Base-by-base conservation (phyloP, 1,140 invertebrate species). In the Drusus annulatus region DNA sequence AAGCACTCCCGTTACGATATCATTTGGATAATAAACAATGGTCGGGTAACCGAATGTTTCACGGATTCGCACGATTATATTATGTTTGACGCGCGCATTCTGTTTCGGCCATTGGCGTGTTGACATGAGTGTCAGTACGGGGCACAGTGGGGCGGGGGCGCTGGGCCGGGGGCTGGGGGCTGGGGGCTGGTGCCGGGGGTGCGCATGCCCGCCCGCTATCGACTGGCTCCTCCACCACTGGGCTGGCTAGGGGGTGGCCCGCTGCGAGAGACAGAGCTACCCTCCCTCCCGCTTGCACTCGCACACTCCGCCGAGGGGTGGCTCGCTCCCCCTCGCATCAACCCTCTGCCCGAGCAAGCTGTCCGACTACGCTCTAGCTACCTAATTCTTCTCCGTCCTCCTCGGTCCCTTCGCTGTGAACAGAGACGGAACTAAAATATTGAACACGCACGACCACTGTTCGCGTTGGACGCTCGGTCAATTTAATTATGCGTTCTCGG, bases 151-250 rank as follows among this genome's bases (percentile, higher is more conserved):
- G 81, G 19, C 60, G 68, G 77, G 31, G 78, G 52, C 51, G 68
- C 54, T 68, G 50, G 79, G 63, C 25, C 54, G 80, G 62, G 73
- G 45, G 25, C 16, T 31, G 54, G 58, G 79, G 15, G 58, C 52
- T 58, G 21, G 52, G 65, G 36, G 36, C 13, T 45, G 36, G 36
- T 45, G 36, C 36, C 13, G n/a, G 50, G 63, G 60, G 78, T 62
- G 71, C 78, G 78, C 78, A 79, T 79, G 78, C 78, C 69, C 23
- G 60, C 58, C 76, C 77, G 69, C 79, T 74, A 78, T 81, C 68
- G 80, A 76, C 80, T 45, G 36, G 36, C 36, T 45, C 36, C 36
- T 45, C 36, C 36, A 45, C 36, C 3, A 36, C 36, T 45, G 10
- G 36, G 5, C 19, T 60, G 2, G 36, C 8, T 50, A 28, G 63